Percentiles rank a stretch among this genome's conserved stretches.
These are phyloP conservation scores for Redunca redunca DNA, from an alignment of 2,113 vertebrate genomes.

Conservation along the genomic window DNA sequence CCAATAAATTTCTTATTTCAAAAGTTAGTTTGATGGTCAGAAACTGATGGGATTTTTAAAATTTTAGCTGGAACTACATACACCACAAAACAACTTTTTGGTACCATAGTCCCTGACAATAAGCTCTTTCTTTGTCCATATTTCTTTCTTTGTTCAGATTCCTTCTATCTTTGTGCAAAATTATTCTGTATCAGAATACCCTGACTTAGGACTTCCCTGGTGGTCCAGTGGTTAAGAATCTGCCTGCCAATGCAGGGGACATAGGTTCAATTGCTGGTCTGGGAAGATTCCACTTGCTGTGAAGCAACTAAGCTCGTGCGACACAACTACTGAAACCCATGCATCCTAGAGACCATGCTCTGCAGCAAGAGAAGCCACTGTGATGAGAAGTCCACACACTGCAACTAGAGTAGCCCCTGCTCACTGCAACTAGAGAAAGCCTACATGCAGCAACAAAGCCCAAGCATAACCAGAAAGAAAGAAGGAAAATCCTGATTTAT, in stretches of 20 bases:
- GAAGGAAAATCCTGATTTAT: background rate
- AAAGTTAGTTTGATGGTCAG: background rate
- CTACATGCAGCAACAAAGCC: background rate
- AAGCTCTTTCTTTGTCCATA: background rate
- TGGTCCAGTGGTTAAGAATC: background rate
- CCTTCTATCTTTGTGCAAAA: background rate
- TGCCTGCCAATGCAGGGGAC: background rate
- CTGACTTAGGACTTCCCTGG: background rate
- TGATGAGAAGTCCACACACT: background rate
- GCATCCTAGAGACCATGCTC: background rate
- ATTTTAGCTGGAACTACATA: background rate
- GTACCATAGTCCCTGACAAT: background rate
- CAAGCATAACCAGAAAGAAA: background rate
- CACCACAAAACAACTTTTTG: background rate
- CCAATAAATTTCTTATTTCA: background rate
- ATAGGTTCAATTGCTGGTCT: background rate
- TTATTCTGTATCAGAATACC: background rate
- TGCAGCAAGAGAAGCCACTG: background rate
- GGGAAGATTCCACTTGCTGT: background rate
- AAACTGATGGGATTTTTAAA: background rate
- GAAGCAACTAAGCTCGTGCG: background rate
- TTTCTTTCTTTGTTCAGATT: background rate
- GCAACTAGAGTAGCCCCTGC: background rate
- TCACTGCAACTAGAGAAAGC: background rate
- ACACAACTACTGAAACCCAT: background rate